Percentiles rank a stretch among this genome's conserved stretches.
Evolutionary conservation across 1,140 invertebrate species (phyloP).

Genomic region (Gryllus bimaculatus): DNA sequence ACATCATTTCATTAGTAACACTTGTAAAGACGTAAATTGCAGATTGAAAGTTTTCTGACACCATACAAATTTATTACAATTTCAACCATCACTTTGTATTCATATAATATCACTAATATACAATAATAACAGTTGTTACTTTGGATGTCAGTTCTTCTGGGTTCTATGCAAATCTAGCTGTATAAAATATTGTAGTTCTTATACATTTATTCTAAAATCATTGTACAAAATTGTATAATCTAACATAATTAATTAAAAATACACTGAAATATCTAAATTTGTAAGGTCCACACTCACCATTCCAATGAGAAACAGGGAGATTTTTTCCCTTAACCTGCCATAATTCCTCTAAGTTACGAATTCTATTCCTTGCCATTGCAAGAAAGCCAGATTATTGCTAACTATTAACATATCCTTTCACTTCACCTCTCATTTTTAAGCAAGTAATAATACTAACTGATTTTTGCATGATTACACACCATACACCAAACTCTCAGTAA

Average conservation of each 20-base stretch:
- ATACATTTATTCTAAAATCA: too few relatives aligned
- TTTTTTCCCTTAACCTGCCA: slow-evolving; percentile 12
- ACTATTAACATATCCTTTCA: background rate
- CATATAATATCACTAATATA: background rate
- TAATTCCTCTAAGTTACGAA: background rate
- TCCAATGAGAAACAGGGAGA: slow-evolving; percentile 13
- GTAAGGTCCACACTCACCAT: slow-evolving; percentile 2
- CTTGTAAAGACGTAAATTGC: too few relatives aligned
- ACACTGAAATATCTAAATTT: background rate
- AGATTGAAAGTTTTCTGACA: background rate
- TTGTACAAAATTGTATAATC: too few relatives aligned
- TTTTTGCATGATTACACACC: background rate
- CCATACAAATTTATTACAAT: background rate
- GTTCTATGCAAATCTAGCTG: too few relatives aligned
- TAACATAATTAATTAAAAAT: too few relatives aligned
- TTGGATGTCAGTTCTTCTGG: background rate
- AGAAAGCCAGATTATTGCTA: background rate
- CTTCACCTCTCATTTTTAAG: background rate
- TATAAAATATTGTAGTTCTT: too few relatives aligned
- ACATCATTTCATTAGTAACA: background rate
- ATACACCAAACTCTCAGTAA: background rate
- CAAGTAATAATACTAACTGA: background rate
- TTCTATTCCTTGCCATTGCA: background rate
- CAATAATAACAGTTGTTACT: background rate
- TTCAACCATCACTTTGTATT: background rate